Conservation (phyloP, 2,113 vertebrate species). For the Melanocharis versteri region DNA sequence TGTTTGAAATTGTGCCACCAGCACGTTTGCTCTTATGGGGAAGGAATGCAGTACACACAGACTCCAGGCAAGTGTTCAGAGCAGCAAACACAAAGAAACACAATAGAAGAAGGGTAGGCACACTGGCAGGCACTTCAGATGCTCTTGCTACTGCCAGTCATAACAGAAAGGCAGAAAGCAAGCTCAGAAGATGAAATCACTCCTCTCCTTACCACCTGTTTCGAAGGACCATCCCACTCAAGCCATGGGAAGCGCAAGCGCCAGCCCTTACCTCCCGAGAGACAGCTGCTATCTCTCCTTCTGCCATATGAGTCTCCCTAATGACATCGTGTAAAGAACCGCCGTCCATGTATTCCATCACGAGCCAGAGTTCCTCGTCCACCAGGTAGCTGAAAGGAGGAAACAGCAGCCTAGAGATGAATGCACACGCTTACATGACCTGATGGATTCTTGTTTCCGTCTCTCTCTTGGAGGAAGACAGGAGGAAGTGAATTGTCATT, state of each 20-base stretch:
- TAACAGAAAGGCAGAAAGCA: neutral
- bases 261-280: neutral
- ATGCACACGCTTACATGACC: rapidly evolving
- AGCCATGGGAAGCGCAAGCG: too few species aligned
- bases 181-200: too few species aligned
- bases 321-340: neutral
- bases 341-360: neutral
- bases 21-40: neutral
- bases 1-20: neutral
- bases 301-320: neutral
- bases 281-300: neutral
- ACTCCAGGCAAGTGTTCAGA: neutral
- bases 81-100: neutral
- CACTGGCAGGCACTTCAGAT: too few species aligned
- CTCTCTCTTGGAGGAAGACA: neutral
- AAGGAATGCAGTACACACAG: neutral
- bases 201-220: neutral
- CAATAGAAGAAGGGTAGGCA: neutral
- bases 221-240: neutral
- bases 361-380: neutral
- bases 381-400: neutral
- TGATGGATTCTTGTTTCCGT: neutral
- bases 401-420: too few species aligned
- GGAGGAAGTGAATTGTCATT: neutral
- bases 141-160: neutral